Evolutionary conservation across 2,797 vertebrate genomes (phyloP), one percentile per base, ranked within the genome.

Genomic region (Aotus griseimembra): DNA sequence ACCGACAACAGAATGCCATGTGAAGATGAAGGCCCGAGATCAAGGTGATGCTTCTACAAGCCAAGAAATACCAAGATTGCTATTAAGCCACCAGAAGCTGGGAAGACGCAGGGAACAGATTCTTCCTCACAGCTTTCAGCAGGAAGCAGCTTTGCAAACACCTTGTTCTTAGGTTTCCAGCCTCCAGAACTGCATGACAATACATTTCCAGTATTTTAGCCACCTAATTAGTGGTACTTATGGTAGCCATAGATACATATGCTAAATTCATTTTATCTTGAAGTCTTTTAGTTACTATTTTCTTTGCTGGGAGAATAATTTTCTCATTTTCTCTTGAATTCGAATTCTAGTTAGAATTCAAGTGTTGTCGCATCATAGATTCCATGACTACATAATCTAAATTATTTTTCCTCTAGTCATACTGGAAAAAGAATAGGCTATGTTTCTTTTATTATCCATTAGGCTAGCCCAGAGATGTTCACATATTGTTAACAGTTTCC

Each of bases 61-160:
- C 10, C n/a, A 72, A 72, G 67, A 22, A 39, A 72, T 22, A 22
- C 2, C 67, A 72, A 22, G 36, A 22, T 11, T 39, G 9, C 67
- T 36, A 39, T 36, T 19, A 72, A 72, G 36, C 20, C 67, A 20
- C n/a, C 67, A 72, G 19, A 39, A 72, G n/a, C 19, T 72, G 36
- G 67, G 4, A 1, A 72, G n/a, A 72, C 1, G 0, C 20, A 36
- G n/a, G 36, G 5, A 72, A 72, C 1, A 0, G 4, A 22, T 39
- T 72, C 67, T 39, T 67, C 61, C 61, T 72, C 19, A 30, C 58
- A 39, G 36, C n/a, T 72, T 19, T 72, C 9, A 1, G 67, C 9
- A 72, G n/a, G 67, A 72, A 22, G 9, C n/a, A 72, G n/a, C n/a
- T 19, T 36, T 70, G 4, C n/a, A 36, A 70, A 70, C 67, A 36